phyloP scores from a whole-genome alignment of 2,113 vertebrate genomes.

The Gobius niger region DNA sequence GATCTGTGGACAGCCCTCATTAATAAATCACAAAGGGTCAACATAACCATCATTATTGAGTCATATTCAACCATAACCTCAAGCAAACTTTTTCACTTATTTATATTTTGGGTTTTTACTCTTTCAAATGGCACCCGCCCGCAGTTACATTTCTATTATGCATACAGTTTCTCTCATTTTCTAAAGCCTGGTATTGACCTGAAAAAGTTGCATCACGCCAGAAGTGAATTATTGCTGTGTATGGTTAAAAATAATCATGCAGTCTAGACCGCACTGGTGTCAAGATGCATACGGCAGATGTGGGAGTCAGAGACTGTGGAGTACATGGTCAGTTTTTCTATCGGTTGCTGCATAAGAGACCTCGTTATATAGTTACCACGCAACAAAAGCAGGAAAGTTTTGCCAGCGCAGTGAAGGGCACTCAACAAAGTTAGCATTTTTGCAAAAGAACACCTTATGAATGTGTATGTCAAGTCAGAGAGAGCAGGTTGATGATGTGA shows the following conservation, averaged over 20 bases:
- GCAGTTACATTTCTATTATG: slow-evolving; percentile 2
- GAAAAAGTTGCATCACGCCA: slow-evolving; percentile 6
- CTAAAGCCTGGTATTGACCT: slow-evolving; percentile 2
- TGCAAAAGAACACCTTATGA: not conserved
- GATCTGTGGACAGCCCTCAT: not conserved
- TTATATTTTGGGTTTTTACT: not conserved
- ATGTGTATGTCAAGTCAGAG: not conserved
- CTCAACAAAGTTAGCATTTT: not conserved
- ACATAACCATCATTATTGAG: not conserved
- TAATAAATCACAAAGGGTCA: not conserved
- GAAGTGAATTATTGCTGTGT: slow-evolving; percentile 1
- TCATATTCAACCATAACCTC: not conserved
- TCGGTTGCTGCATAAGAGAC: not conserved
- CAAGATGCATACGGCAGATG: not conserved
- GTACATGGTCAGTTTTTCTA: not conserved
- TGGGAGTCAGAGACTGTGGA: not conserved
- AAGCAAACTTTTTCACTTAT: not conserved
- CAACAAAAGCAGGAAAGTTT: not conserved
- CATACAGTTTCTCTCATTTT: slow-evolving; percentile 8
- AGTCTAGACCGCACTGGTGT: not conserved
- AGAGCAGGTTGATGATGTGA: not conserved
- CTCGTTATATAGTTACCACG: too few relatives aligned
- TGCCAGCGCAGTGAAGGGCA: not conserved
- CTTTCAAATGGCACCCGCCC: not conserved
- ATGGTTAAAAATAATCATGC: not conserved